Evolutionary conservation across 2,113 vertebrate genomes (phyloP).

Genomic region (Struthidea cinerea): DNA sequence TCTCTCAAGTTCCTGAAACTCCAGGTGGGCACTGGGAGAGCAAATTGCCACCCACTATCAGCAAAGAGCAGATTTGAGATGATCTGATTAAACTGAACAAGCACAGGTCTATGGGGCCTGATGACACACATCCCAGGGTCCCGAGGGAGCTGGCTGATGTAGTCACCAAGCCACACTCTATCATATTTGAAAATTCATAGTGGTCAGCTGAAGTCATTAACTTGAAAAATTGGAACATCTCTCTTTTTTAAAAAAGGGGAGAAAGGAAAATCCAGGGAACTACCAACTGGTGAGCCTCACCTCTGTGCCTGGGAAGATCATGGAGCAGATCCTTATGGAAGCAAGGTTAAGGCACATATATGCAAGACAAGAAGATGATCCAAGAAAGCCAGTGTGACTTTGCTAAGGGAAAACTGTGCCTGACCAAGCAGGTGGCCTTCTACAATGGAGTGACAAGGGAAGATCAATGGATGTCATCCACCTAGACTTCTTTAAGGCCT

Average conservation of each 20-base stretch:
- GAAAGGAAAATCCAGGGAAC: not conserved
- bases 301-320: not conserved
- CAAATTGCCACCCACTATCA: not conserved
- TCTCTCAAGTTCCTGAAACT: not conserved
- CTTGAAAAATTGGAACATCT: not conserved
- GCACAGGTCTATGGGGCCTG: not conserved
- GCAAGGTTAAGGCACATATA: not conserved
- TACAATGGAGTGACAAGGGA: rapidly evolving
- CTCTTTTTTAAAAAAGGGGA: not conserved
- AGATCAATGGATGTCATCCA: not conserved
- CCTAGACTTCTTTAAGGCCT: not conserved
- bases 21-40: not conserved
- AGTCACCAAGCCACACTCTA: not conserved
- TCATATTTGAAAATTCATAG: not conserved
- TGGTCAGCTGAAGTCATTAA: not conserved
- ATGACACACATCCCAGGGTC: not conserved
- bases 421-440: not conserved
- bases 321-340: not conserved
- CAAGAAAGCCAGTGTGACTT: not conserved
- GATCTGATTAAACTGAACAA: not conserved
- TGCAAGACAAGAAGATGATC: not conserved
- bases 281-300: not conserved
- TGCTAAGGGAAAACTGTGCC: not conserved
- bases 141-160: too few species aligned
- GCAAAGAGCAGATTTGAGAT: not conserved